Conservation (phyloP, 2,113 vertebrate species). For the Varanus salvator region DNA sequence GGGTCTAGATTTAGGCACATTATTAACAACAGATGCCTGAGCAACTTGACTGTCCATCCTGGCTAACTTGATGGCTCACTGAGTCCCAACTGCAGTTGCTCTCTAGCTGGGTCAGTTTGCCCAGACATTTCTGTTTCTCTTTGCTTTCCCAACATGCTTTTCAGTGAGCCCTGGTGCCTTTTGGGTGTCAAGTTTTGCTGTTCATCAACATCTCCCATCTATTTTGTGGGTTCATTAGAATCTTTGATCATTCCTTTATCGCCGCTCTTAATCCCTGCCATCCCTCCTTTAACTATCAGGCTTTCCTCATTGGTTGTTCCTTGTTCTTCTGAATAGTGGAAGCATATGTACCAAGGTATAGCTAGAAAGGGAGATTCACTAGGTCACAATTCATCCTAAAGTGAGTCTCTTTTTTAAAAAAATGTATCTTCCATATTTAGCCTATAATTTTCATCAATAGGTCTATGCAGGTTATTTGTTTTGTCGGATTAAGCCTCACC, state of each 20-base stretch:
- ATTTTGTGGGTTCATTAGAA: not conserved
- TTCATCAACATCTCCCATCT: not conserved
- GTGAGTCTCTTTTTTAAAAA: not conserved
- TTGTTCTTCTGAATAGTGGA: not conserved
- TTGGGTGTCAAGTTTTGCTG: not conserved
- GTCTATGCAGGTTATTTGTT: not conserved
- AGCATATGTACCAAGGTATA: not conserved
- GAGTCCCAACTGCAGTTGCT: not conserved
- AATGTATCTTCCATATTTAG: not conserved
- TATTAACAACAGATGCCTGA: not conserved
- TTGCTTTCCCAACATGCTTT: not conserved
- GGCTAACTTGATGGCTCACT: not conserved
- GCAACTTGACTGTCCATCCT: not conserved
- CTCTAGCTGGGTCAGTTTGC: not conserved
- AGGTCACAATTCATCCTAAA: not conserved
- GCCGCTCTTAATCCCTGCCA: not conserved
- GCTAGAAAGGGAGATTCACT: not conserved
- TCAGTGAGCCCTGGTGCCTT: not conserved
- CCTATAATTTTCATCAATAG: not conserved
- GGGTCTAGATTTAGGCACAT: not conserved
- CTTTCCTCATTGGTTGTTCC: not conserved
- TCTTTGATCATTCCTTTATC: not conserved
- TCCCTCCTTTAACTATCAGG: not conserved
- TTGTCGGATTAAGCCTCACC: not conserved
- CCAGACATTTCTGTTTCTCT: not conserved